Evolutionary conservation across 2,888 invertebrate species (phyloP), one percentile per base, ranked within the genome.

Genomic region (Platycnemis pennipes): DNA sequence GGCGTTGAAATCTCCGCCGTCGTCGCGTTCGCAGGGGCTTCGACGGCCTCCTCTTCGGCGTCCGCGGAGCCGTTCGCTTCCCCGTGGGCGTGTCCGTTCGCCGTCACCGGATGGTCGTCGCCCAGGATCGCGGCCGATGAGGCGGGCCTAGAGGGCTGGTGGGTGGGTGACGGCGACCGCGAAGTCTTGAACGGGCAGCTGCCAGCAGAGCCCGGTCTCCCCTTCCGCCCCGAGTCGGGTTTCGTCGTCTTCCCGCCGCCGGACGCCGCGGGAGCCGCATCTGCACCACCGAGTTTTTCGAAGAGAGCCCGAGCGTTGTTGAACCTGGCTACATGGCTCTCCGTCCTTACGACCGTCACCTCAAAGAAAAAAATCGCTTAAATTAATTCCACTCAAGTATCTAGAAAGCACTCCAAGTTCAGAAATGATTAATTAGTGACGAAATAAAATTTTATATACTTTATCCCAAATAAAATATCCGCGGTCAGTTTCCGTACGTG

Each of bases 281-380:
- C 97, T 96, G 98, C 98, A 96, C 98, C 97, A 95, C 98, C 98
- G 95, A 99, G 97, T 96, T 99, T 99, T 96, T 99, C 99, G 96
- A 99, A 99, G 94, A 99, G 97, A 86, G 99, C 99, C 95, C 99
- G 97, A 3, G 99, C 99, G 96, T 98, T 99, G 96, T 99, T 99
- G 96, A 99, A 99, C 95, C 98, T 97, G n/a, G 99, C 98, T 96
- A 98, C 97, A 96, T 99, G 99, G 96, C 98, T 98, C 96, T 99
- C 98, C 37, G 98, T 98, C 95, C 99, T 97, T 94, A 98, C 98
- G 88, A 98, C 98, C 22, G 98, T 98, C 77, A 98, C 98, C 95
- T 97, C 97, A 13, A 96, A 96, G 94, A 26, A 63, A 77, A 37
- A 77, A 31, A 63, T 63, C 37, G 37, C 96, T 96, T 88, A 96